Base-by-base conservation (phyloP, 2,113 vertebrate species). In the Corvus hawaiiensis region DNA sequence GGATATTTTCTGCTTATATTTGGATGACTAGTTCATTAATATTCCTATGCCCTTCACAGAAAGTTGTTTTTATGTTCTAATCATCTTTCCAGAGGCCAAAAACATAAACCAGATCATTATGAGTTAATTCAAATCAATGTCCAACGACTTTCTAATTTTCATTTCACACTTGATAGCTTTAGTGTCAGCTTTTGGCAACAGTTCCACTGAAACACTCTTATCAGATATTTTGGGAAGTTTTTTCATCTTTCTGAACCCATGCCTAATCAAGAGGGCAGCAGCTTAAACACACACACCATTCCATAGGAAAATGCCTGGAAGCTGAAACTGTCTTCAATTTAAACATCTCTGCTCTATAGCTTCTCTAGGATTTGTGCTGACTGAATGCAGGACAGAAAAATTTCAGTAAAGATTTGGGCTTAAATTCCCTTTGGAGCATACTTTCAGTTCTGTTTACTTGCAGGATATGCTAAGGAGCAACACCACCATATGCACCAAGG, bases 41-140 rank as follows among this genome's bases (percentile, higher is more conserved):
- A 93, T 71, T 75, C 33, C 44, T 56, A 9, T 55, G 73, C 84
- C 90, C 84, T 95, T 96, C 94, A 90, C 61, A 90, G 75, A 93
- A 90, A 94, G 39, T 49, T 89, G n/a, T 72, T 93, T 95, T 93
- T 72, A 87, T 75, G 49, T 84, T 86, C 80, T 78, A 84, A 76
- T 75, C 49, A 72, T 82, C 54, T 84, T 94, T 84, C 62, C 59
- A 88, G 76, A 49, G 52, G 54, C 83, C 79, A 80, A 66, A 94
- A 96, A 66, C 62, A 90, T 85, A 95, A 96, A 90, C 79, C 54
- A 78, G 83, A 46, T 93, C 90, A 87, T 92, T 94, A 84, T 73
- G 54, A 90, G 82, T 85, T 93, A 88, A 93, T 90, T 93, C 71
- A 93, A 78, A 89, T 78, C 84, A 82, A 78, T n/a, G 52, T 26